Percentiles rank a stretch among this genome's conserved stretches.
phyloP scores from a whole-genome alignment of 64 coral and sea anemone genomes.

The Actinia tenebrosa region DNA sequence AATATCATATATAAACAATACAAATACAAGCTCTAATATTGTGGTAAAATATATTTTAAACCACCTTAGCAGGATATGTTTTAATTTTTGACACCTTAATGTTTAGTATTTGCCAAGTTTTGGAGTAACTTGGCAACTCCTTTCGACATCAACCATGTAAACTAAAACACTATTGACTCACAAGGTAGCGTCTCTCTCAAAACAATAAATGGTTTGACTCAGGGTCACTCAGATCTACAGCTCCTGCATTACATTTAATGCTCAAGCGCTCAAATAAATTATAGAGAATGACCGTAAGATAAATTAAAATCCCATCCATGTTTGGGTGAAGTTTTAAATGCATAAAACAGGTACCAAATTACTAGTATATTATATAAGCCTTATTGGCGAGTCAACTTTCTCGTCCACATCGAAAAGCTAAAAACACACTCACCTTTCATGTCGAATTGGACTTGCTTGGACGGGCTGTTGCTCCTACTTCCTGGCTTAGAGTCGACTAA shows the following conservation, averaged over 20 bases:
- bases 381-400: background rate
- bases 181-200: background rate
- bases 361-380: background rate
- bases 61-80: background rate
- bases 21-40: background rate
- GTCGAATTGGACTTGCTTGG: slow-evolving; percentile 57
- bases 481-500: slow-evolving; percentile 10
- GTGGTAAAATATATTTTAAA: background rate
- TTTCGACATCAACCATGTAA: slow-evolving; percentile 3
- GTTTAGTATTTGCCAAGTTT: background rate
- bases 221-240: background rate
- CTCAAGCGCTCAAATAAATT: background rate
- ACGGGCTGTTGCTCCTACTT: slow-evolving; percentile 25
- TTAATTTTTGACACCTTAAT: background rate
- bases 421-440: slow-evolving; percentile 11
- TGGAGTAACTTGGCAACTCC: slow-evolving; percentile 23
- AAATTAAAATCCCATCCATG: background rate
- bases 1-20: background rate
- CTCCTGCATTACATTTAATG: background rate
- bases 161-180: background rate
- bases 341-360: background rate
- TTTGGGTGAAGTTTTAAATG: background rate
- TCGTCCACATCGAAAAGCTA: background rate
- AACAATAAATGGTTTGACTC: background rate
- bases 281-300: background rate